Percentiles rank a stretch among this genome's conserved stretches.
These are phyloP conservation scores for Eolophus roseicapilla DNA, from an alignment of 2,113 vertebrate species.

Conservation along the genomic window DNA sequence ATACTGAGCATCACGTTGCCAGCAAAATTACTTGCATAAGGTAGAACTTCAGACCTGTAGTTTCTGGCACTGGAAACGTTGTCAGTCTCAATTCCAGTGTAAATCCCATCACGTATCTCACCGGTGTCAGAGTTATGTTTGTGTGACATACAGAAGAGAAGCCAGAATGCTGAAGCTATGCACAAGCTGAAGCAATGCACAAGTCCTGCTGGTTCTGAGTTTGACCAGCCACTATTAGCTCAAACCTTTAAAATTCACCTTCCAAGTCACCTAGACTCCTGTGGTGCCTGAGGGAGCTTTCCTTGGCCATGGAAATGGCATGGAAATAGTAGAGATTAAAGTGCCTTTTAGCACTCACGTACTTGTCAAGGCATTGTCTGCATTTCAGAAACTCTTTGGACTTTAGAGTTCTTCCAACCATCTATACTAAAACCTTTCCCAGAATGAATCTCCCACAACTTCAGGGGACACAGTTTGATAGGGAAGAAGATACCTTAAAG, in stretches of 20 bases:
- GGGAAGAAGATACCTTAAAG: neutral
- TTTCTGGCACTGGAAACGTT: neutral
- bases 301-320: neutral
- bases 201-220: neutral
- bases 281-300: neutral
- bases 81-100: neutral
- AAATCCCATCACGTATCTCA: neutral
- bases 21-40: neutral
- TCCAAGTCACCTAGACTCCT: neutral
- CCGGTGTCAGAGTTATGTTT: neutral
- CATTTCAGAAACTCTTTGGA: neutral
- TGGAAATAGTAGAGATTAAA: neutral
- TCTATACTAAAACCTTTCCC: neutral
- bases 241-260: neutral
- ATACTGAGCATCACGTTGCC: neutral
- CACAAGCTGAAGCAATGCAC: neutral
- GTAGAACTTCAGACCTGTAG: neutral
- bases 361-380: neutral
- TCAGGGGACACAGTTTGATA: neutral
- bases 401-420: neutral
- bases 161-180: neutral
- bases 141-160: fast-evolving
- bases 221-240: neutral
- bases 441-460: neutral
- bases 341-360: neutral